These are phyloP conservation scores for Echinarachnius parma DNA, from an alignment of 53 echinoderm and acorn worm species.

Conservation along the genomic window DNA sequence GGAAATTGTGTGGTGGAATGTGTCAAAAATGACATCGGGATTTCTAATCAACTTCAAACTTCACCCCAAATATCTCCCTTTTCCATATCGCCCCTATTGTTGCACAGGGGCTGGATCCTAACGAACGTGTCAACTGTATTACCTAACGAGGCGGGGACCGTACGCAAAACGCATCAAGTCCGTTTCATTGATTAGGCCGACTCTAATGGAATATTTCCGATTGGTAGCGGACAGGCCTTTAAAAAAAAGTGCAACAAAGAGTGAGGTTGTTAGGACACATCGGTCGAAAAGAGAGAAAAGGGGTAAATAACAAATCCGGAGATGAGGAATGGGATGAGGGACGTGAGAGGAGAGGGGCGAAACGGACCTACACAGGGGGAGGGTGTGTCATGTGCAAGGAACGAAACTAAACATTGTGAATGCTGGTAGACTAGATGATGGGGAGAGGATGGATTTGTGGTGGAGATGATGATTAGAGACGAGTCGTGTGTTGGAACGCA, in stretches of 20 bases:
- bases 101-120: background rate
- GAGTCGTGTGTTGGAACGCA: no score
- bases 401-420: no score
- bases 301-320: background rate
- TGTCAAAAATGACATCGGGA: constrained; percentile 28
- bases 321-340: constrained; percentile 3
- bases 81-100: background rate
- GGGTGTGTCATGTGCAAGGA: no score
- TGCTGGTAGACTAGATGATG: no score
- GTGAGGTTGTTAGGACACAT: constrained; percentile 23
- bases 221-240: background rate
- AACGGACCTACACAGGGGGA: no score
- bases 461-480: no score
- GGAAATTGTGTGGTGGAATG: constrained; percentile 27
- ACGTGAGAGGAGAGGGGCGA: background rate
- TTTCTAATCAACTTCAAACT: background rate
- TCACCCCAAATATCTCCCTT: background rate
- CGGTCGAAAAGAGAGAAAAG: background rate
- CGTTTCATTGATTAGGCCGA: constrained; percentile 23
- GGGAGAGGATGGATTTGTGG: no score
- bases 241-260: constrained; percentile 22
- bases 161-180: constrained; percentile 33
- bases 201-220: constrained; percentile 48
- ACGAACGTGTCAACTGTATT: constrained; percentile 36
- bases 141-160: constrained; percentile 26